These are phyloP conservation scores for Actenoides hombroni DNA, from an alignment of 2,113 vertebrate genomes.

Conservation along the genomic window DNA sequence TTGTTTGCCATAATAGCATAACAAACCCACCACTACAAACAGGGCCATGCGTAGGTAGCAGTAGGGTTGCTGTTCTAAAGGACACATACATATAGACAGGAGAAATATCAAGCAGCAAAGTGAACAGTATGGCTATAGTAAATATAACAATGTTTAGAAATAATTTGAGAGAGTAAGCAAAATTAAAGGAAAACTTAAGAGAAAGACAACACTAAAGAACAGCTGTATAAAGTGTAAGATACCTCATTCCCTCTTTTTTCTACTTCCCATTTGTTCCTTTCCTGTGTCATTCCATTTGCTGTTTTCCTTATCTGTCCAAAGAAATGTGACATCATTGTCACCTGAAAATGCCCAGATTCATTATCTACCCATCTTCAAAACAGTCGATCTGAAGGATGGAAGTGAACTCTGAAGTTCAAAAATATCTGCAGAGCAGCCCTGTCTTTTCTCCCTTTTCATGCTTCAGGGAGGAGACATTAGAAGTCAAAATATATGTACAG, in stretches of 20 bases:
- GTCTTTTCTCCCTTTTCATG: not conserved
- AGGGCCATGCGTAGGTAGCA: not conserved
- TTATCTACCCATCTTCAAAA: not conserved
- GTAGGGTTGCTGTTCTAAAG: not conserved
- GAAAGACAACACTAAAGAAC: not conserved
- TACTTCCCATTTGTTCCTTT: conserved; percentile 64
- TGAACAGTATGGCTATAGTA: not conserved
- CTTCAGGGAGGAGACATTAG: not conserved
- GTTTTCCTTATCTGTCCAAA: conserved; percentile 56
- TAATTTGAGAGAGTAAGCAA: not conserved
- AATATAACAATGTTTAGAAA: not conserved
- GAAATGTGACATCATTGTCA: not conserved
- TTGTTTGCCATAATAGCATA: not conserved
- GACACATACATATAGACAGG: not conserved
- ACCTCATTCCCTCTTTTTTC: conserved; percentile 74
- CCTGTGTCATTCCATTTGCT: conserved; percentile 48
- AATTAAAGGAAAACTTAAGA: not conserved
- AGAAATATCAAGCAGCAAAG: not conserved
- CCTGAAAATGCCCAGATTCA: not conserved
- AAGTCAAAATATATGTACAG: not conserved
- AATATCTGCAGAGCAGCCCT: not conserved
- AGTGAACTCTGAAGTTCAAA: conserved; percentile 13
- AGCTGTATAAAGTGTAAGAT: not conserved
- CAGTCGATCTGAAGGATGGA: conserved; percentile 1
- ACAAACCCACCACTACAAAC: not conserved